These are phyloP conservation scores for Netelia inedita DNA, from an alignment of 2,888 invertebrate genomes.

Conservation along the genomic window DNA sequence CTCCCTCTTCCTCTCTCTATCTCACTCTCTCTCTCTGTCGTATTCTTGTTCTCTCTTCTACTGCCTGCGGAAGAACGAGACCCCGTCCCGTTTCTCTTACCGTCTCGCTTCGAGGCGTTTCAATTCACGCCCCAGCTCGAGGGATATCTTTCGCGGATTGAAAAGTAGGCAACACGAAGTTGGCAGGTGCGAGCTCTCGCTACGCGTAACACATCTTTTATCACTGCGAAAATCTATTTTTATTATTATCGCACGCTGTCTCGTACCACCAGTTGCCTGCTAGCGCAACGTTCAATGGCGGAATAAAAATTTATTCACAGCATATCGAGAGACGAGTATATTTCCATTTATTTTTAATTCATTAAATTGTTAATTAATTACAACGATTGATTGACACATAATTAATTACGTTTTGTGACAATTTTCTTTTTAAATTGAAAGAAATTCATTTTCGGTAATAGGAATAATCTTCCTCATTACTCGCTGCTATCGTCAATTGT, in stretches of 20 bases:
- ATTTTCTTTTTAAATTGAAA: too few relatives aligned
- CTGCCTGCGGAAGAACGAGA: not conserved
- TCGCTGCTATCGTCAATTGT: not conserved
- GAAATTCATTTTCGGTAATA: too few relatives aligned
- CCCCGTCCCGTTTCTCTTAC: conserved; percentile 17
- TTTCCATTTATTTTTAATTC: not conserved
- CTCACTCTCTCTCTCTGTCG: conserved; percentile 27
- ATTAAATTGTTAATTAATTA: not conserved
- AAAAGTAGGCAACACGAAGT: conserved; percentile 1
- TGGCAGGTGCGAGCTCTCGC: conserved; percentile 34
- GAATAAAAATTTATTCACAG: conserved; percentile 10
- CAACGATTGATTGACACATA: not conserved
- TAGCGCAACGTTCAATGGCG: not conserved
- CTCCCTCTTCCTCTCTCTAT: conserved; percentile 35
- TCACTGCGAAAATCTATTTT: conserved; percentile 34
- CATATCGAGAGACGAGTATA: conserved; percentile 1
- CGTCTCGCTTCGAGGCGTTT: conserved; percentile 41
- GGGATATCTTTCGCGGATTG: conserved; percentile 34
- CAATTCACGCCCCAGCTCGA: conserved; percentile 37
- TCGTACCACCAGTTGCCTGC: conserved; percentile 36
- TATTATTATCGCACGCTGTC: conserved; percentile 15
- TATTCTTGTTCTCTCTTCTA: conserved; percentile 40
- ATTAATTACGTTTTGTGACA: too few relatives aligned
- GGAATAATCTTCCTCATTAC: not conserved
- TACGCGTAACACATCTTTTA: conserved; percentile 44